Base-by-base conservation (phyloP, 2,113 vertebrate species). In the Neoarius graeffei region DNA sequence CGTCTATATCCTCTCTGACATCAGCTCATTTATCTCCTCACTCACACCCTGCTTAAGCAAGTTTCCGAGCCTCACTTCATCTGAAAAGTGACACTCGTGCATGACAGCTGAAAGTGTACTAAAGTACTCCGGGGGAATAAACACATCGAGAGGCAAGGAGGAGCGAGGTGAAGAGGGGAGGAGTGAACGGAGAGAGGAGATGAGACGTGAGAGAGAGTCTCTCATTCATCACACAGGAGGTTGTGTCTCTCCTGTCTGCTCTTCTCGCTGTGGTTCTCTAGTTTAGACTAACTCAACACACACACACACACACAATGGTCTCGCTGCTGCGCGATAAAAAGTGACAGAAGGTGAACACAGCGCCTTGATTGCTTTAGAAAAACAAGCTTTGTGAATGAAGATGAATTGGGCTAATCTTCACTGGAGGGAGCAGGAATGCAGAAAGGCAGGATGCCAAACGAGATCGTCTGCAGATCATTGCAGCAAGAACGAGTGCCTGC, bases 241-340 rank as follows among this genome's bases (percentile, higher is more conserved):
- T 87, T 82, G 81, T 19, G 85, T 88, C 73, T 69, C 64, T 89
- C 56, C 77, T 73, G 56, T 30, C 66, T 15, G 86, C 23, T 20
- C 6, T 48, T 54, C 69, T n/a, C n/a, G 84, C 17, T 27, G 17
- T 83, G 76, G 90, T 15, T 88, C 77, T 81, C 81, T 77, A 60
- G 94, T 95, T 95, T 95, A 93, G 93, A 94, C 94, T 95, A 92
- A 91, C 86, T 83, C 35, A 42, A 83, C 83, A 93, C 93, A 95
- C 92, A 83, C 83, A 93, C 93, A 95, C 92, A 93, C 92, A 92
- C 92, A 90, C 79, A 89, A 88, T 90, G 90, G 90, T 93, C 48
- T 89, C 81, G 62, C 52, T 85, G 71, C 88, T 81, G 88, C n/a
- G 80, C 35, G 89, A 88, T 83, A 80, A 88, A 89, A 81, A 56